Percentiles rank a stretch among this genome's conserved stretches.
These are phyloP conservation scores for Bubalus kerabau DNA, from an alignment of 2,113 vertebrate genomes.

Conservation along the genomic window DNA sequence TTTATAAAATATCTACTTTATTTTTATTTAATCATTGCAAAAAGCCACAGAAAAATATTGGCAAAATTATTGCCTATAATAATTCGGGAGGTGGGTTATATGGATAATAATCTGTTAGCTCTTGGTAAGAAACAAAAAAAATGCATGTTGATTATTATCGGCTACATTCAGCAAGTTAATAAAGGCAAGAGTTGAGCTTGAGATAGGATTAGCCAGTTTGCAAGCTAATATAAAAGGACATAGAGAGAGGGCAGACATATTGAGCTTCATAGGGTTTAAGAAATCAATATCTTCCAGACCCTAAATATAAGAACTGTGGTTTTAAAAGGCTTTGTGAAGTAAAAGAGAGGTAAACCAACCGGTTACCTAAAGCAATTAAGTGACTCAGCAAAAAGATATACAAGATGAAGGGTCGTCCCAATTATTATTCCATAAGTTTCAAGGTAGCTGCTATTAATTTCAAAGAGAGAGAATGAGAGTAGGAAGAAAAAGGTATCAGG, in stretches of 20 bases:
- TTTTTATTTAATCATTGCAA: not conserved
- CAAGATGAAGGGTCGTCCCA: not conserved
- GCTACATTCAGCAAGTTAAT: not conserved
- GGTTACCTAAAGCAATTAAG: not conserved
- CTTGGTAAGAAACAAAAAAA: not conserved
- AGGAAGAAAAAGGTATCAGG: not conserved
- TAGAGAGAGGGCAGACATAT: not conserved
- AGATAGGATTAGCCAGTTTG: not conserved
- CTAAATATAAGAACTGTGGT: not conserved
- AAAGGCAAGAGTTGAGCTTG: not conserved
- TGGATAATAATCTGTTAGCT: not conserved
- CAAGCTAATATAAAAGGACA: not conserved
- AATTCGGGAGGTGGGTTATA: not conserved
- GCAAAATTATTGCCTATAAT: not conserved
- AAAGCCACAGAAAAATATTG: not conserved
- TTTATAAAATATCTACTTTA: not conserved
- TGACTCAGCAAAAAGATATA: not conserved
- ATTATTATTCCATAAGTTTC: not conserved
- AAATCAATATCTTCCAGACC: not conserved
- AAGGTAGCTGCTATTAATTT: slow-evolving; percentile 42
- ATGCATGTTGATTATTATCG: not conserved
- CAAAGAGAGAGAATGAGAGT: not conserved
- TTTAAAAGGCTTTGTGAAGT: not conserved
- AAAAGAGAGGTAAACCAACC: not conserved
- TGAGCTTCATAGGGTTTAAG: not conserved